A percentile compares a stretch with the other conserved stretches of the same genome.
phyloP scores from a whole-genome alignment of 2,888 invertebrate species.

The Gisinianus flammeolus region DNA sequence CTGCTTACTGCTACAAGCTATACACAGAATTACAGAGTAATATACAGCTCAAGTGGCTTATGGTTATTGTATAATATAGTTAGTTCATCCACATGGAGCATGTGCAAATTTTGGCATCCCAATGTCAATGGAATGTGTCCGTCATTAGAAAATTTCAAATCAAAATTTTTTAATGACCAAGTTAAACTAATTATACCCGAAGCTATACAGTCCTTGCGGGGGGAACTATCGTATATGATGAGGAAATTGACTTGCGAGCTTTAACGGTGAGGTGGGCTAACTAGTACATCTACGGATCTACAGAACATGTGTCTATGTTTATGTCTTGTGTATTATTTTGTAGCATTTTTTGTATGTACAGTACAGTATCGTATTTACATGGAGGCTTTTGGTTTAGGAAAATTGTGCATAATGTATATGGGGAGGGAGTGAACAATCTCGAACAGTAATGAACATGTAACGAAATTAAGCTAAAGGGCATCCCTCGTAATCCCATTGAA shows the following conservation, averaged over 20 bases:
- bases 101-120: constrained; percentile 26
- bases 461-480: constrained; percentile 34
- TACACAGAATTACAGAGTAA: no score
- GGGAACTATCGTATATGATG: neutral
- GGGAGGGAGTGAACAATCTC: constrained; percentile 6
- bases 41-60: no score
- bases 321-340: no score
- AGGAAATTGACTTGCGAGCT: no score
- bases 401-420: neutral
- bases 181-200: constrained; percentile 26
- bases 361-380: neutral
- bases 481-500: neutral
- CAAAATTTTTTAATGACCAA: constrained; percentile 25
- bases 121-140: constrained; percentile 18
- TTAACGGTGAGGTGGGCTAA: no score
- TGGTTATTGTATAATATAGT: no score
- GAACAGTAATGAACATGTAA: constrained; percentile 29
- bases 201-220: neutral
- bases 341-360: neutral
- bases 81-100: no score
- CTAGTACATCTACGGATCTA: no score
- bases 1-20: no score
- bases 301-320: no score
- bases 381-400: neutral
- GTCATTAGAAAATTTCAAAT: constrained; percentile 22